Conservation (phyloP, 2,888 invertebrate genomes). For the Agriopis marginaria region DNA sequence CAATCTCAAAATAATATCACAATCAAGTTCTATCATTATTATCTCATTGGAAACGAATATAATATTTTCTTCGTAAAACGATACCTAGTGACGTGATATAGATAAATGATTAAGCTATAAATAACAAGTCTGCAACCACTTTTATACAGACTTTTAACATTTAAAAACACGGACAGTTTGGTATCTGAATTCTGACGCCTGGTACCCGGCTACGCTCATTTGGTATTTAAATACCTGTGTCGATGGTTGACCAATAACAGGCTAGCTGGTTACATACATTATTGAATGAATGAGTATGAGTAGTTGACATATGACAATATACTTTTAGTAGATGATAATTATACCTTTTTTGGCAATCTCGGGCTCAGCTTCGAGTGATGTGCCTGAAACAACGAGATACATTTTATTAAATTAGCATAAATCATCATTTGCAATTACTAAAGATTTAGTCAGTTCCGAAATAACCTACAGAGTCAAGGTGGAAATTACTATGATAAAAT, state of each 20-base stretch:
- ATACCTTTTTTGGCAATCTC: slow-evolving; percentile 82
- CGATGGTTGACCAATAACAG: slow-evolving; percentile 23
- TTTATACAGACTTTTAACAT: slow-evolving; percentile 47
- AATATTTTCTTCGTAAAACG: slow-evolving; percentile 7
- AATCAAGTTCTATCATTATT: slow-evolving; percentile 17
- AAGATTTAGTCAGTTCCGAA: too few species aligned
- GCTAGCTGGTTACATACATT: slow-evolving; percentile 20
- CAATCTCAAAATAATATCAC: slow-evolving; percentile 17
- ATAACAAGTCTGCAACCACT: slow-evolving; percentile 40
- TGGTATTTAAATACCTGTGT: slow-evolving; percentile 65
- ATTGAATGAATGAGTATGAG: slow-evolving; percentile 42
- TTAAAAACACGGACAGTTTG: slow-evolving; percentile 62
- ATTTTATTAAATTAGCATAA: neutral
- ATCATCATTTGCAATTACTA: too few species aligned
- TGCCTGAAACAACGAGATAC: slow-evolving; percentile 66
- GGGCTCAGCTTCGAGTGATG: slow-evolving; percentile 74
- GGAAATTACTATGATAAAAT: too few species aligned
- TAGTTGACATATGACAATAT: slow-evolving; percentile 30
- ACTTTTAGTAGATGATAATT: slow-evolving; percentile 1
- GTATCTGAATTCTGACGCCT: slow-evolving; percentile 53
- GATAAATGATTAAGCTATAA: slow-evolving; percentile 24
- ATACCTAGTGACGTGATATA: slow-evolving; percentile 12
- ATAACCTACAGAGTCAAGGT: too few species aligned
- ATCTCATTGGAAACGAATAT: slow-evolving; percentile 7
- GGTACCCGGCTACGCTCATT: slow-evolving; percentile 51